Base-by-base conservation (phyloP, 2,888 invertebrate species). In the Strigamia crassipes region DNA sequence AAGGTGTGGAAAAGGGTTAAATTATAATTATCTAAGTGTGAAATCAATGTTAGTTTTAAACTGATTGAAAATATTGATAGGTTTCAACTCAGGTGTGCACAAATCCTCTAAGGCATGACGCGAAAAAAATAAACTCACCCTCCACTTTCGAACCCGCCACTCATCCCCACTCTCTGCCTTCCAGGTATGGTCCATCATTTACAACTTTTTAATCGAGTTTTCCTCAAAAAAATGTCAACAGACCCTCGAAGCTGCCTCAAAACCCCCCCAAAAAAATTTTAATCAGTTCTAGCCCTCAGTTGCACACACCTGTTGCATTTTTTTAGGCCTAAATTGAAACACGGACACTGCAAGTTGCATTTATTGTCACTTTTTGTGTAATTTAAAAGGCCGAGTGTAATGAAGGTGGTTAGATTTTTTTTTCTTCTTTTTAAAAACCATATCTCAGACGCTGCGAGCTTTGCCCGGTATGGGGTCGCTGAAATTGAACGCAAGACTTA, bases 401-500 rank as follows among this genome's bases (percentile, higher is more conserved):
- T 61, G 23, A 10, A 61, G 61, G 61, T 61, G 61, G 61, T 61
- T 61, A 8, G 10, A 61, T 23, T 42, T 42, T 5, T 5, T 46
- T 15, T 13, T 12, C 46, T 46, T 13, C 13, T 61, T 61, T 61
- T 61, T 61, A 61, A n/a, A n/a, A 23, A 18, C 23, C 61, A 61
- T 61, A 61, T 61, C 46, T 61, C 18, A 61, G 18, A 61, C 61
- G 51, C 21, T 61, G 61, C 61, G 9, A 61, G 61, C 18, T 46
- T 4, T 13, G 18, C 61, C 18, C 61, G 61, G 61, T 61, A 61
- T 61, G 61, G 61, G 61, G 61, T 23, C 18, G 61, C 18, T n/a
- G 61, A 23, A 61, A 61, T 61, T 61, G 61, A 23, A 61, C 61
- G 18, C 61, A 61, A 61, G 61, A 23, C 61, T 61, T 61, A 23